These are phyloP conservation scores for Otis tarda DNA, from an alignment of 2,113 vertebrate genomes.

Conservation along the genomic window DNA sequence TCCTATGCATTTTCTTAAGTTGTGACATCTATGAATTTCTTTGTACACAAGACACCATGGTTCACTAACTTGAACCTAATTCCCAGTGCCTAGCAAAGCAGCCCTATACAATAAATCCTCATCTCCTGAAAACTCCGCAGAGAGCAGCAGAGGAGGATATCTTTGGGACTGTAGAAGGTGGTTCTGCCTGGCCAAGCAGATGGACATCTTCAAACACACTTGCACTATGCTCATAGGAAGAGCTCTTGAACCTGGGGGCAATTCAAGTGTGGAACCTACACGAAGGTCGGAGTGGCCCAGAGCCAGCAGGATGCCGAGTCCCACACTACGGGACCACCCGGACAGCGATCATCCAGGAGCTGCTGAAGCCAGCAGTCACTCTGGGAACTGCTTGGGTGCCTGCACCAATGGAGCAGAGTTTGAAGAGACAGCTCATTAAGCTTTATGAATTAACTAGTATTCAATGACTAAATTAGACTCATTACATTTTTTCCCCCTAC, in stretches of 20 bases:
- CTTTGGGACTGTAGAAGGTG: neutral
- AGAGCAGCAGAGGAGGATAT: neutral
- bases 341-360: neutral
- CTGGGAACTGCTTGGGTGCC: neutral
- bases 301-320: neutral
- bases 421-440: neutral
- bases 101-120: neutral
- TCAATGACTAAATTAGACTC: neutral
- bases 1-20: neutral
- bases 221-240: fast-evolving
- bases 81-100: neutral
- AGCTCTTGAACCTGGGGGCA: neutral
- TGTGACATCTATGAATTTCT: neutral
- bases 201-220: neutral
- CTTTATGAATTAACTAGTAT: neutral
- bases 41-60: neutral
- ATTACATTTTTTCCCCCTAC: neutral
- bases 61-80: neutral
- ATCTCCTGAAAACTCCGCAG: neutral
- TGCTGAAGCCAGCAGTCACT: neutral
- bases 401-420: neutral
- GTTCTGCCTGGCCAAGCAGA: neutral
- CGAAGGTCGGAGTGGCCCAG: neutral
- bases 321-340: fast-evolving
- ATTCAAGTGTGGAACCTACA: fast-evolving